Evolutionary conservation across 2,888 invertebrate species (phyloP), one percentile per base, ranked within the genome.

Genomic region (Timema podura): DNA sequence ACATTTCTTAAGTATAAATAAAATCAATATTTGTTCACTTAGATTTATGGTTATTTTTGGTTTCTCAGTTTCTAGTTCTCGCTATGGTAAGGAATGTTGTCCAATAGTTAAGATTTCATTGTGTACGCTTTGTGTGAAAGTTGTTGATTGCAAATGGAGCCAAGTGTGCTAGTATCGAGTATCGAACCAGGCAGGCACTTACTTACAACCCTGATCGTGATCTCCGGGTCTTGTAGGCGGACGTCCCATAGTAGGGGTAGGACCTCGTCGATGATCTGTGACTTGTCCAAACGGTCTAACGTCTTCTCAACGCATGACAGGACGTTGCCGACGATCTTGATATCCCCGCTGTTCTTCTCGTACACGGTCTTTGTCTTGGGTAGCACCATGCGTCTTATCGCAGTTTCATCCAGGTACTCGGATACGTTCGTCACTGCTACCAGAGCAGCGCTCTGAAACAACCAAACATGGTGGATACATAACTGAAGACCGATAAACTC

Each of bases 131-230:
- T 30, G 30, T 30, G 30, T 30, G 30, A 30, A 30, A 30, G 30
- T 30, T 30, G 30, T 30, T 30, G 30, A 30, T 30, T 3, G 30
- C 30, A 30, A n/a, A n/a, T n/a, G n/a, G n/a, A n/a, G n/a, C n/a
- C n/a, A n/a, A 30, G 30, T 30, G 3, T 30, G 30, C 30, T 30
- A 30, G 30, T 30, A 30, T 30, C 3, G 30, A 30, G 30, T 30
- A 30, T 30, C 30, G 30, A 30, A 30, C 30, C 30, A 30, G 54
- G 66, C 48, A 45, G 69, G 73, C 84, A 94, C 95, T 93, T 88
- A 97, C 97, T 91, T 82, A 96, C 94, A 80, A 96, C 91, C 80
- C 94, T 89, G 80, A 91, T 87, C 75, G 94, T 89, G 76, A 96
- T 91, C 79, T 95, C 93, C 9, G 96, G 92, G 81, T 97, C 96